These are phyloP conservation scores for Helicoverpa assulta DNA, from an alignment of 2,888 invertebrate species.

Conservation along the genomic window DNA sequence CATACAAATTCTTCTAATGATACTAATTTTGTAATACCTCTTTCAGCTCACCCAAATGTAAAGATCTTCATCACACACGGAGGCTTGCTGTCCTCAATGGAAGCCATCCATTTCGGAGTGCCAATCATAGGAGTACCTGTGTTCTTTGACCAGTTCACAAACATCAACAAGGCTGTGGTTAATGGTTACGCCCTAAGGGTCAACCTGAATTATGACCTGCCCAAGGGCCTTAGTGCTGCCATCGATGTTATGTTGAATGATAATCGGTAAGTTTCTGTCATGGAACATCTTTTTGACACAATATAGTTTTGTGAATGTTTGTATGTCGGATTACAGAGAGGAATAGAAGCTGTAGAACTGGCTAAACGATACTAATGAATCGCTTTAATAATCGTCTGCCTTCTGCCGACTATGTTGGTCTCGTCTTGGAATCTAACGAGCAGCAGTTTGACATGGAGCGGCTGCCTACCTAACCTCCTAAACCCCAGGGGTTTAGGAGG, in stretches of 20 bases:
- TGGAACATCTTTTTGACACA: too few species aligned
- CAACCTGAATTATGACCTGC: constrained; percentile 63
- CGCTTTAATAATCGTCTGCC: too few species aligned
- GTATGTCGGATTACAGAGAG: too few species aligned
- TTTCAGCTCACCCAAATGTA: constrained; percentile 74
- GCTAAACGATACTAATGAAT: too few species aligned
- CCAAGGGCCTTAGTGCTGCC: constrained; percentile 67
- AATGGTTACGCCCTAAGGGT: constrained; percentile 73
- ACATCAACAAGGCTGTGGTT: constrained; percentile 71
- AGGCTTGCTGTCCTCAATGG: constrained; percentile 73
- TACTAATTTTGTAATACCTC: background rate
- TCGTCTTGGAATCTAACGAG: too few species aligned
- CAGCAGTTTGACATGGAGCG: too few species aligned
- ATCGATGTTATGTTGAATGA: constrained; percentile 67
- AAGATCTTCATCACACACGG: constrained; percentile 75
- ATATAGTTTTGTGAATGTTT: too few species aligned
- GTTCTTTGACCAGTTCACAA: constrained; percentile 76
- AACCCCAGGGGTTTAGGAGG: too few species aligned
- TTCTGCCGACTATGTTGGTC: too few species aligned
- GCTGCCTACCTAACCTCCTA: too few species aligned
- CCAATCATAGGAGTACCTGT: constrained; percentile 75
- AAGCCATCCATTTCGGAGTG: constrained; percentile 74
- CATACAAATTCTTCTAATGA: background rate
- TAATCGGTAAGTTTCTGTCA: constrained; percentile 38
- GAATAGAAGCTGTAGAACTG: too few species aligned